phyloP scores from a whole-genome alignment of 2,113 vertebrate genomes.

The Climacteris rufus region DNA sequence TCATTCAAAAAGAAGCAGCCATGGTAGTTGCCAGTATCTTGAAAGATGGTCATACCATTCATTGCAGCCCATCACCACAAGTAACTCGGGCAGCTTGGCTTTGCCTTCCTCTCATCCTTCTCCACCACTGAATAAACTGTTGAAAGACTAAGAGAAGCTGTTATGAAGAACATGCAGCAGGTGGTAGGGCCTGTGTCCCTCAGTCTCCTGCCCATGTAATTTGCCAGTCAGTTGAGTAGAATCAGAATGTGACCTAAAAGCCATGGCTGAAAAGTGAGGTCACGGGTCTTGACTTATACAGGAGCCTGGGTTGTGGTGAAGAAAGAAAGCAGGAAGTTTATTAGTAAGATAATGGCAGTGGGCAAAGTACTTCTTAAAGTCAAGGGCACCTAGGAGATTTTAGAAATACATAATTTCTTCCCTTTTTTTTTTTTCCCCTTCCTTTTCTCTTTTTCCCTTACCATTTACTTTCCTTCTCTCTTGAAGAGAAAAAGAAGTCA shows the following conservation, averaged over 20 bases:
- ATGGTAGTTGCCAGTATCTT: neutral
- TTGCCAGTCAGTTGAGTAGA: slow-evolving; percentile 36
- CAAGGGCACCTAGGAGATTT: neutral
- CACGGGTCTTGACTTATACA: neutral
- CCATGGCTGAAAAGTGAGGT: neutral
- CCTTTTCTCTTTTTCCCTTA: neutral
- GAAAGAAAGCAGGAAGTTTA: neutral
- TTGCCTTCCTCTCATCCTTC: slow-evolving; percentile 28
- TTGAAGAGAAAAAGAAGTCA: neutral
- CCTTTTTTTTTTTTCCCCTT: neutral
- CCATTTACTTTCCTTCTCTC: neutral
- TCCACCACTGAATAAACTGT: slow-evolving; percentile 36
- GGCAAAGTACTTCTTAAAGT: neutral
- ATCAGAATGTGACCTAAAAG: slow-evolving; percentile 3
- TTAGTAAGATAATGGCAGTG: slow-evolving; percentile 7
- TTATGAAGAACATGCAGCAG: slow-evolving; percentile 40
- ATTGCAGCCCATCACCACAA: slow-evolving; percentile 40
- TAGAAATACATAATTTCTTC: neutral
- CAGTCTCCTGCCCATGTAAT: neutral
- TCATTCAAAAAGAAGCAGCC: neutral
- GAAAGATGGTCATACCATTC: slow-evolving; percentile 4
- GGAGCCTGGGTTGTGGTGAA: neutral
- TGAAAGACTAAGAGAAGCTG: slow-evolving; percentile 35
- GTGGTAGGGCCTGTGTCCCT: slow-evolving; percentile 8
- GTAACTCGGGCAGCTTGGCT: neutral